phyloP scores from a whole-genome alignment of 2,888 invertebrate genomes.

The Piscicola geometra region DNA sequence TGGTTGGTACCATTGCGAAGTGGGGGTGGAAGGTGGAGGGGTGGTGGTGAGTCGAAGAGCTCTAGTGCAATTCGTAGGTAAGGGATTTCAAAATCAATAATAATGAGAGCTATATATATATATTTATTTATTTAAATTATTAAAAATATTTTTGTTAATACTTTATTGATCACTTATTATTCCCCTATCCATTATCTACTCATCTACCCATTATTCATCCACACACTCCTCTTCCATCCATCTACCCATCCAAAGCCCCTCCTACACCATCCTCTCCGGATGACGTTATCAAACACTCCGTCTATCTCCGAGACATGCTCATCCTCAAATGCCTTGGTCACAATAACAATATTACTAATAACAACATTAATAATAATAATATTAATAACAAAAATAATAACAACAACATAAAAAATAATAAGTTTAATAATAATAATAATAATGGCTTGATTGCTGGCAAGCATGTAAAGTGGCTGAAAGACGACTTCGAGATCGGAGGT shows the following conservation, averaged over 20 bases:
- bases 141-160: too few relatives aligned
- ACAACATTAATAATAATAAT: not conserved
- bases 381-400: not conserved
- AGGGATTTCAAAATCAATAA: not conserved
- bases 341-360: not conserved
- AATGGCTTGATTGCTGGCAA: not conserved
- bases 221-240: too few relatives aligned
- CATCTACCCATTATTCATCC: too few relatives aligned
- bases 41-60: not conserved
- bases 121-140: too few relatives aligned
- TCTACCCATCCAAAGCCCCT: not conserved
- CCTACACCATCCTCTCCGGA: not conserved
- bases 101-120: not conserved
- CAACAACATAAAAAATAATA: not conserved
- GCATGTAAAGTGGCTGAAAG: constrained; percentile 19
- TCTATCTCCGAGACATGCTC: constrained; percentile 5
- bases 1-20: not conserved
- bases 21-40: not conserved
- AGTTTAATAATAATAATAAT: not conserved
- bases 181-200: too few relatives aligned
- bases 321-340: constrained; percentile 2
- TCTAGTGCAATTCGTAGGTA: not conserved
- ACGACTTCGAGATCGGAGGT: not conserved
- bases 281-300: not conserved
- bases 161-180: too few relatives aligned